These are phyloP conservation scores for Regulus satrapa DNA, from an alignment of 2,113 vertebrate species.

Conservation along the genomic window DNA sequence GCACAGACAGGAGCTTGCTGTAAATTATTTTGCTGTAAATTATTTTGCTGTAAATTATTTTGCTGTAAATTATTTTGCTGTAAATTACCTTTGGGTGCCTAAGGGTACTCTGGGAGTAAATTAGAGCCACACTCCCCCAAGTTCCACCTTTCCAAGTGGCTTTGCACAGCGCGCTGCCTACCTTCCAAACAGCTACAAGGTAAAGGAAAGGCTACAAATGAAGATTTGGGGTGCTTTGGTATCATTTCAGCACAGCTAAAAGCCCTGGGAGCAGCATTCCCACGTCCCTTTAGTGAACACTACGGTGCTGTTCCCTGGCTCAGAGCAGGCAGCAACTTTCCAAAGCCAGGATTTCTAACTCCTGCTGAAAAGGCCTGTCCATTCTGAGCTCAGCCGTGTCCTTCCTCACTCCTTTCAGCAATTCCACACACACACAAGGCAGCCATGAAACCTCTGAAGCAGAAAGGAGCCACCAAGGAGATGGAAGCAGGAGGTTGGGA, in stretches of 20 bases:
- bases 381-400: not conserved
- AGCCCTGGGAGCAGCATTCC: not conserved
- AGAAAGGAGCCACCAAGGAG: slow-evolving; percentile 30
- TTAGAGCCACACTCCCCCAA: not conserved
- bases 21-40: too few species aligned
- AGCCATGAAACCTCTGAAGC: slow-evolving; percentile 24
- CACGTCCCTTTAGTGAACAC: not conserved
- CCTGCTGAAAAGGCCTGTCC: not conserved
- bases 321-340: not conserved
- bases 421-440: slow-evolving; percentile 7
- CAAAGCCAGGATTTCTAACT: not conserved
- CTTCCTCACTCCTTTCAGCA: not conserved
- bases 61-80: too few species aligned
- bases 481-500: slow-evolving; percentile 10
- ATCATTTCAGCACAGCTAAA: not conserved
- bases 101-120: not conserved
- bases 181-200: too few species aligned
- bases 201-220: not conserved
- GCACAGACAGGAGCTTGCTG: not conserved
- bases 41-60: too few species aligned
- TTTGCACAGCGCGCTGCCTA: not conserved
- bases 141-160: not conserved
- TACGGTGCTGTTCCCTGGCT: not conserved
- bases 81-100: not conserved
- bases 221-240: not conserved